Base-by-base conservation (phyloP, 2,113 vertebrate species). In the Gymnocephalus cernua region DNA sequence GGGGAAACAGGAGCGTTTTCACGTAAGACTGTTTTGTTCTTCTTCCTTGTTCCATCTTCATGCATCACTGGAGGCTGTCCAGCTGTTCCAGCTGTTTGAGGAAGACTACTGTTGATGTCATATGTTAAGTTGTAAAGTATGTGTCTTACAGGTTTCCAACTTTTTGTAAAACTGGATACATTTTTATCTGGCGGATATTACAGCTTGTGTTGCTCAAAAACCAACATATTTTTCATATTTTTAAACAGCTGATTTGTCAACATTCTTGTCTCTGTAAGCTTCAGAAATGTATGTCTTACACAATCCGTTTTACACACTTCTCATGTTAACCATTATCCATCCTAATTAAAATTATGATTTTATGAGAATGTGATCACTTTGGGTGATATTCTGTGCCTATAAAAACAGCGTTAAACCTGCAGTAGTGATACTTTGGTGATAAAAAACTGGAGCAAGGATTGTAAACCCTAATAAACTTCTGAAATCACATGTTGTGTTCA, bases 271-370 rank as follows among this genome's bases (percentile, higher is more conserved):
- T 23, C 48, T 35, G 13, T 23, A 13, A 16, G 18, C 25, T 19
- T 72, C 15, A 45, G 32, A 71, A 66, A 58, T 64, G 7, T 56
- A 35, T 29, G 51, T 50, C 12, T 50, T 51, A 19, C 23, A 62
- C 58, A 70, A 64, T 50, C 23, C 0, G 9, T 48, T 53, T 59
- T 56, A 67, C 10, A 45, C 27, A 38, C 18, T 1, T 62, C 45
- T 58, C 29, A 2, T n/a, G 68, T 89, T 87, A 93, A 84, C 29
- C 13, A 65, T 85, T 88, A 84, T 29, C 73, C 21, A 38, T 27
- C 16, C 59, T 16, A 59, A 81, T n/a, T n/a, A n/a, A 25, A 68
- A 41, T 76, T n/a, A 29, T 59, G 47, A 44, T 70, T 89, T 91
- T 87, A 83, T 83, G 75, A 64, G 51, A 63, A 73, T 71, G n/a